phyloP scores from a whole-genome alignment of 37 sponge, comb jelly and placozoan species.

The Beroe forskalii region DNA sequence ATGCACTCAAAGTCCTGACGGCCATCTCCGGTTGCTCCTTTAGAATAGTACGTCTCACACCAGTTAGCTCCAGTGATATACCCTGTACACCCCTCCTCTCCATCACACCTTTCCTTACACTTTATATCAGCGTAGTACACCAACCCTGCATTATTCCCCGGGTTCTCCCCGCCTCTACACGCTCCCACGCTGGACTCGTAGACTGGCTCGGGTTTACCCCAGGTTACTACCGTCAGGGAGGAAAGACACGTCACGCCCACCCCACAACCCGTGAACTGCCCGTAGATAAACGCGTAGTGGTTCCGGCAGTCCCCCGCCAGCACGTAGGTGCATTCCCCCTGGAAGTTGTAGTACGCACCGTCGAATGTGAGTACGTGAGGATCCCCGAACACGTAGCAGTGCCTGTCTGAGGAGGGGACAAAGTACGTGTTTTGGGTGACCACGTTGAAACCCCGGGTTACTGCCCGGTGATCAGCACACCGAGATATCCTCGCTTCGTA shows the following conservation, averaged over 20 bases:
- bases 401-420: not conserved
- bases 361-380: conserved; percentile 18
- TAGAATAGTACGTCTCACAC: not conserved
- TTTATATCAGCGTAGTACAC: not conserved
- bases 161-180: not conserved
- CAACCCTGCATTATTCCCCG: not conserved
- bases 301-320: not conserved
- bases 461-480: not conserved
- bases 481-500: not conserved
- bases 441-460: not conserved
- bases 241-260: not conserved
- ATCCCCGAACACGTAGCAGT: conserved; percentile 18
- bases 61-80: not conserved
- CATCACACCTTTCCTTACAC: not conserved
- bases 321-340: conserved; percentile 9
- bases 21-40: not conserved
- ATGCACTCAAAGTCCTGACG: not conserved
- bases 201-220: not conserved
- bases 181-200: not conserved
- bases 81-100: not conserved
- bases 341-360: conserved; percentile 26
- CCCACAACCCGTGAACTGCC: not conserved
- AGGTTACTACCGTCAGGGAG: not conserved
- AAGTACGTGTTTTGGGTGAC: not conserved
- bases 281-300: not conserved